These are phyloP conservation scores for Eupleurogrammus muticus DNA, from an alignment of 2,797 vertebrate species.

Conservation along the genomic window DNA sequence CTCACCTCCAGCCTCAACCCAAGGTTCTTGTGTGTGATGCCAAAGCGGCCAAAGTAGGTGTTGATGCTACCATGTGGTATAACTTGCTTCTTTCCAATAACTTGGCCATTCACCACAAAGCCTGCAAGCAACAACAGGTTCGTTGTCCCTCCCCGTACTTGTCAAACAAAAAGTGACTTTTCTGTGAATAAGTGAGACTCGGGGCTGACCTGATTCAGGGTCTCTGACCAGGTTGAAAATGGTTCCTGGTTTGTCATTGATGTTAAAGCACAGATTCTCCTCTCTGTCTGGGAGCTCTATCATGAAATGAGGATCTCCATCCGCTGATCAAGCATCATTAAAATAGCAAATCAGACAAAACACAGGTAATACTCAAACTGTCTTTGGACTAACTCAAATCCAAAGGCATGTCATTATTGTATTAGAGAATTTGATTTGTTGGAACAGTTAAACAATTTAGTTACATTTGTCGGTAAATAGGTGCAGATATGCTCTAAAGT, in stretches of 20 bases:
- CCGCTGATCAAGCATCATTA: constrained; percentile 80
- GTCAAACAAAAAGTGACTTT: background rate
- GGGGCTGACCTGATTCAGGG: constrained; percentile 82
- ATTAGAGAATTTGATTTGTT: background rate
- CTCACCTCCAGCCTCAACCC: constrained; percentile 87
- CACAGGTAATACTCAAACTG: background rate
- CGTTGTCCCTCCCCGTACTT: background rate
- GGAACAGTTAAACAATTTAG: background rate
- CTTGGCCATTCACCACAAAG: constrained; percentile 89
- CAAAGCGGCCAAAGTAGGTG: constrained; percentile 92
- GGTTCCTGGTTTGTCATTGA: constrained; percentile 70
- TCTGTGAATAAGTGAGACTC: background rate
- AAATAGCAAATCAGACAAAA: background rate
- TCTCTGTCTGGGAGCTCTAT: constrained; percentile 80
- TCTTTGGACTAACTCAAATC: background rate
- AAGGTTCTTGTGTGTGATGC: constrained; percentile 83
- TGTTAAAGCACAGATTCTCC: constrained; percentile 87
- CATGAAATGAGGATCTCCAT: constrained; percentile 87
- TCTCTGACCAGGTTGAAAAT: constrained; percentile 87
- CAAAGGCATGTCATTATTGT: background rate
- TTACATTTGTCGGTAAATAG: background rate
- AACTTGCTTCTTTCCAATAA: constrained; percentile 87
- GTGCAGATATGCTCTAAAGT: background rate
- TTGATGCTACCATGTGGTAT: constrained; percentile 72
- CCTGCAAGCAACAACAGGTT: constrained; percentile 75